phyloP scores from a whole-genome alignment of 2,797 vertebrate genomes.

The Eremophila alpestris region DNA sequence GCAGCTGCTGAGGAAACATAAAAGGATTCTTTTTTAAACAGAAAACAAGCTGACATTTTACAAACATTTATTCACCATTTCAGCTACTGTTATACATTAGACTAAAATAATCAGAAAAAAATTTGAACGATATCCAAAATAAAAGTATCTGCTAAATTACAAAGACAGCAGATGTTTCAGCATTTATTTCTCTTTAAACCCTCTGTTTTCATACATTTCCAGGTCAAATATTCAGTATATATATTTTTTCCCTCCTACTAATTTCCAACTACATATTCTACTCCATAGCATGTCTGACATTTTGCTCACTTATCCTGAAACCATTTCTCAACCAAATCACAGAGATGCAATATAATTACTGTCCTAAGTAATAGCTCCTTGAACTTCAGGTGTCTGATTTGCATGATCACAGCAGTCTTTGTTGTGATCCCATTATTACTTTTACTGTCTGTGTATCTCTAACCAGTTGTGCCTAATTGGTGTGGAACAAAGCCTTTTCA shows the following conservation, averaged over 20 bases:
- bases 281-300: background rate
- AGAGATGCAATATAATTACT: background rate
- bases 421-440: background rate
- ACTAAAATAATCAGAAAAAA: conserved; percentile 45
- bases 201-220: background rate
- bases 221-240: background rate
- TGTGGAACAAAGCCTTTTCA: background rate
- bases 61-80: conserved; percentile 36
- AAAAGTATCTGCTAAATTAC: conserved; percentile 31
- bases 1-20: conserved; percentile 32
- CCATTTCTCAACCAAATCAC: background rate
- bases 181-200: conserved; percentile 31
- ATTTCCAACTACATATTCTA: background rate
- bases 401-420: background rate
- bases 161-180: conserved; percentile 55
- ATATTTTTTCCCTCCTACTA: background rate
- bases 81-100: conserved; percentile 18
- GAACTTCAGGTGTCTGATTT: background rate
- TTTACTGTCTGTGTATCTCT: background rate
- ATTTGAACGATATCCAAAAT: conserved; percentile 41
- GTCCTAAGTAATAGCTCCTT: background rate
- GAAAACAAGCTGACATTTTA: conserved; percentile 26
- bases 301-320: background rate
- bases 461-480: background rate
- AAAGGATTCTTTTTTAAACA: conserved; percentile 27